Percentiles rank a stretch among this genome's conserved stretches.
Evolutionary conservation across 2,797 vertebrate genomes (phyloP).

Genomic region (Pangasius djambal): DNA sequence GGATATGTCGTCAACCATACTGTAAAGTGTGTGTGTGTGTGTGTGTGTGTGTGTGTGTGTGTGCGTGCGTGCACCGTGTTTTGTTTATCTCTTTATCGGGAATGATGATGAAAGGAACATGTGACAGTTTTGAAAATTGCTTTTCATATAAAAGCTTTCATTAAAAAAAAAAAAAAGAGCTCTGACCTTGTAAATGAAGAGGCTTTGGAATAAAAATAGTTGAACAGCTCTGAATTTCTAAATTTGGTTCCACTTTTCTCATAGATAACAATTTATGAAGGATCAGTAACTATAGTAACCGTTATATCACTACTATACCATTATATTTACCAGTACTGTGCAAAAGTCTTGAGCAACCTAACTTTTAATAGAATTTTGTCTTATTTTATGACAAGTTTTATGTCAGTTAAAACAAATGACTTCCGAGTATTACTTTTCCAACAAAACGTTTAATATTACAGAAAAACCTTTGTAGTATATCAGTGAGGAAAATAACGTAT

Average conservation of each 20-base stretch:
- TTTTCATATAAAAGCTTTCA: not conserved
- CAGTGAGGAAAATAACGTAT: not conserved
- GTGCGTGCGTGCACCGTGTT: not conserved
- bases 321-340: not conserved
- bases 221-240: no score
- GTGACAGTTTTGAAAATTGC: not conserved
- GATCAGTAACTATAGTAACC: not conserved
- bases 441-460: not conserved
- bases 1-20: conserved; percentile 28
- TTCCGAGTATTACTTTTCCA: not conserved
- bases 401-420: not conserved
- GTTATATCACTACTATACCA: not conserved
- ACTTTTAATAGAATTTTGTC: not conserved
- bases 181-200: not conserved
- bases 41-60: conserved; percentile 27
- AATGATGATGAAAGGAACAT: not conserved
- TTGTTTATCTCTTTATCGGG: not conserved
- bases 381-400: no score
- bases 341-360: not conserved
- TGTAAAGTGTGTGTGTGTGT: conserved; percentile 21
- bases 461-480: no score
- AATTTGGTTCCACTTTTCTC: not conserved
- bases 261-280: not conserved
- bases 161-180: not conserved
- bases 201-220: not conserved